Evolutionary conservation across 1,140 invertebrate species (phyloP).

Genomic region (Brachionus rotundiformis): DNA sequence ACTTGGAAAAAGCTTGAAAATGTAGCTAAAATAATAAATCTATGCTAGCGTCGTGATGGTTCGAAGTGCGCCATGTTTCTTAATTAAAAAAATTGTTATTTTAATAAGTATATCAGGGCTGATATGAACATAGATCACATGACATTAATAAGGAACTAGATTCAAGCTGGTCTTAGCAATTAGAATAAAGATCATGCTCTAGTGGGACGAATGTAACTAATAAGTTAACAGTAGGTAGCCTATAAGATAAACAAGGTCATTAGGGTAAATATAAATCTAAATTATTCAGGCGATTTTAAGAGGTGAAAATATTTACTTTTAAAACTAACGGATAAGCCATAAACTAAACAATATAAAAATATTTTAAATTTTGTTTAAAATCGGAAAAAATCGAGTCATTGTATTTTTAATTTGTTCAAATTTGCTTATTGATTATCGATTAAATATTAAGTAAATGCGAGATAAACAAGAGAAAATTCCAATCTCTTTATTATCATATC

Average conservation of each 20-base stretch:
- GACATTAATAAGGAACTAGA: constrained; percentile 5
- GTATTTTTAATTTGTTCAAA: background rate
- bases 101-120: background rate
- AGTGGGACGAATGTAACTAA: background rate
- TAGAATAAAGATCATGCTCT: constrained; percentile 1
- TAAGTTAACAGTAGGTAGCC: background rate
- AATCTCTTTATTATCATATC: background rate
- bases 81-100: background rate
- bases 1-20: background rate
- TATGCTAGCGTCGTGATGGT: background rate
- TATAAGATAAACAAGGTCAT: background rate
- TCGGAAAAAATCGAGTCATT: background rate
- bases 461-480: constrained; percentile 28
- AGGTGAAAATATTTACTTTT: constrained; percentile 15
- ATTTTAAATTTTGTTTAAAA: background rate
- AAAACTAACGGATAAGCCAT: background rate
- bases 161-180: constrained; percentile 17
- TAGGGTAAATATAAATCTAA: background rate
- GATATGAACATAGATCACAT: background rate
- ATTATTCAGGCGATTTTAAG: background rate
- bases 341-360: constrained; percentile 12
- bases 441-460: constrained; percentile 9
- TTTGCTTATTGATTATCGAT: constrained; percentile 41
- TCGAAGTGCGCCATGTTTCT: background rate
- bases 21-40: constrained; percentile 8